phyloP scores from a whole-genome alignment of 2,113 vertebrate genomes.

The Phalacrocorax aristotelis region DNA sequence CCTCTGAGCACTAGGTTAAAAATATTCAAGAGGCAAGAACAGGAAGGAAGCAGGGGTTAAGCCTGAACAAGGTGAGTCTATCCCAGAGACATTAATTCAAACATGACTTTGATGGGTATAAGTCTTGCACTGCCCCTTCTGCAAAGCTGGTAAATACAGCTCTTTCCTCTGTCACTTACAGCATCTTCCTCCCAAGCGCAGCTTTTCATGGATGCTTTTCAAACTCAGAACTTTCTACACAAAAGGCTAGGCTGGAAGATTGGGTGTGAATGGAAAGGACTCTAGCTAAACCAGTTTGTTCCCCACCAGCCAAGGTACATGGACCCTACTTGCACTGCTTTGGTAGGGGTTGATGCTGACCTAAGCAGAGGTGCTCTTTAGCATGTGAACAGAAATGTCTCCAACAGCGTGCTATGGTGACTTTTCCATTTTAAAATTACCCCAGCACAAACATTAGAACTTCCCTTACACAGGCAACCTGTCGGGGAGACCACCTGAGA shows the following conservation, averaged over 20 bases:
- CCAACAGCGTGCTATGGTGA: neutral
- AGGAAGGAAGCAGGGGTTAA: constrained; percentile 69
- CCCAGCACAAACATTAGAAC: neutral
- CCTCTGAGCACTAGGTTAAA: constrained; percentile 2
- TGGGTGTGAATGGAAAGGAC: neutral
- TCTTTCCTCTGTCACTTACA: neutral
- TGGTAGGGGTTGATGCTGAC: neutral
- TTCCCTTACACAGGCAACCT: neutral
- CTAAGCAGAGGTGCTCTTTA: neutral
- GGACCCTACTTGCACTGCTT: neutral
- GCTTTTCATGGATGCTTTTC: neutral
- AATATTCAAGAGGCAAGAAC: constrained; percentile 59
- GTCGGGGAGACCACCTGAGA: neutral
- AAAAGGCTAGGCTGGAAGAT: neutral
- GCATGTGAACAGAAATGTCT: neutral
- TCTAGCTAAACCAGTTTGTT: neutral
- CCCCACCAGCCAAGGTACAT: neutral
- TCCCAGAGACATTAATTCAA: neutral
- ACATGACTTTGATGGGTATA: neutral
- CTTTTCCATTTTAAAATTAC: neutral
- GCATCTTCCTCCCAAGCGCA: neutral
- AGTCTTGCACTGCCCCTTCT: neutral
- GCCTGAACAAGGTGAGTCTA: neutral
- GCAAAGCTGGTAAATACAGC: neutral
- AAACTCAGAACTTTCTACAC: neutral